Evolutionary conservation across 2,113 vertebrate genomes (phyloP).

Genomic region (Brachyhypopomus gauderio): DNA sequence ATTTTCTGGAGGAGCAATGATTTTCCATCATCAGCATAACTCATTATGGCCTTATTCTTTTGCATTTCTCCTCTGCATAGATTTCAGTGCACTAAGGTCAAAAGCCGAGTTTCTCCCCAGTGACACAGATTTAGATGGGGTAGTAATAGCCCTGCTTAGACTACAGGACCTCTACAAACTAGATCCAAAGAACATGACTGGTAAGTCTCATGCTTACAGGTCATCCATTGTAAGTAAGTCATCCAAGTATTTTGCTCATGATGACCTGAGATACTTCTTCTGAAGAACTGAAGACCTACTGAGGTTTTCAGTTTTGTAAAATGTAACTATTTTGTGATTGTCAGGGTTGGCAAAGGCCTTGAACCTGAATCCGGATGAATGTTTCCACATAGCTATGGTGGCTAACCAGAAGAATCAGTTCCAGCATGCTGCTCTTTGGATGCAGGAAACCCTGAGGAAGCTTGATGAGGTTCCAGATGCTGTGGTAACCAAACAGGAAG

Average conservation of each 20-base stretch:
- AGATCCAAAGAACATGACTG: conserved; percentile 39
- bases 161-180: conserved; percentile 54
- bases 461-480: conserved; percentile 35
- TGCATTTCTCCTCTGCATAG: conserved; percentile 19
- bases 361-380: conserved; percentile 49
- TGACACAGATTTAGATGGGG: conserved; percentile 50
- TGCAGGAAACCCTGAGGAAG: conserved; percentile 46
- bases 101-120: conserved; percentile 33
- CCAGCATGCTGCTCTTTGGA: conserved; percentile 42
- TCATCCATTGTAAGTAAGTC: neutral
- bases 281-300: neutral
- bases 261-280: neutral
- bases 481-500: conserved; percentile 21
- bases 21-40: neutral
- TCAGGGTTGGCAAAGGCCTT: neutral
- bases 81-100: conserved; percentile 16
- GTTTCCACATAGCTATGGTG: conserved; percentile 47
- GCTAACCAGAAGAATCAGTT: conserved; percentile 39
- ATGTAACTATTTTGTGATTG: neutral
- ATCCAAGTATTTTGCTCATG: neutral
- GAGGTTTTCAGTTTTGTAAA: neutral
- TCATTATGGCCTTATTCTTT: neutral
- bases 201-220: conserved; percentile 18
- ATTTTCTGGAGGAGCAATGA: neutral
- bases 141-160: conserved; percentile 46